Base-by-base conservation (phyloP, 35 echinoderm and acorn worm species). In the Holothuria glaberrima region DNA sequence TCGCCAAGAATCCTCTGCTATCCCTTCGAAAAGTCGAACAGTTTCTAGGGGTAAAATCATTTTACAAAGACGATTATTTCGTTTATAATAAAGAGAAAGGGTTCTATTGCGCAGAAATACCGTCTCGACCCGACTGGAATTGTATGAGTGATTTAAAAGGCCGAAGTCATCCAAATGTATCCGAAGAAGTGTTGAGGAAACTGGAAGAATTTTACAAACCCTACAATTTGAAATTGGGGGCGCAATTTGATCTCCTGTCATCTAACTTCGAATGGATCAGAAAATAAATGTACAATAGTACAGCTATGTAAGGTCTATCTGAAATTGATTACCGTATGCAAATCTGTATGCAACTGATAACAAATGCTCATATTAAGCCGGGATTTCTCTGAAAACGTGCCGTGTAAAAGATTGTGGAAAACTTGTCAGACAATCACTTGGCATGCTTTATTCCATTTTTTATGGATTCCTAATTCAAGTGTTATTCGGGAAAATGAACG, bases 41-140 rank as follows among this genome's bases (percentile, higher is more conserved):
- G 4, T 91, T 91, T 38, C 45, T 91, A 20, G 79, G 64, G 20
- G 30, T 91, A 21, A 17, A 66, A 33, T n/a, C 89, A 7, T 82
- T 83, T 83, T 91, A 63, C 44, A 62, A 48, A 21, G 30, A 52
- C 25, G 62, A 73, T 45, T 60, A 91, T 84, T 91, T 91, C 57
- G 27, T 82, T 50, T 91, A 64, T 52, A 63, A 84, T 20, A 20
- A 58, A 60, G 48, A 75, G 16, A 89, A 75, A 35, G 67, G 70
- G 3, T 89, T 89, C 22, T 89, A 75, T 19, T 89, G 87, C 0
- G 79, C 79, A 28, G 50, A 57, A 19, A 50, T 82, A 56, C 54
- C 54, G 48, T 63, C 67, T 19, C 66, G 68, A 17, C 68, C 87
- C 9, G 69, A 74, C 24, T 28, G 44, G 20, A 73, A 34, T n/a